Evolutionary conservation across 2,797 vertebrate genomes (phyloP).

Genomic region (Pseudochirops corinnae): DNA sequence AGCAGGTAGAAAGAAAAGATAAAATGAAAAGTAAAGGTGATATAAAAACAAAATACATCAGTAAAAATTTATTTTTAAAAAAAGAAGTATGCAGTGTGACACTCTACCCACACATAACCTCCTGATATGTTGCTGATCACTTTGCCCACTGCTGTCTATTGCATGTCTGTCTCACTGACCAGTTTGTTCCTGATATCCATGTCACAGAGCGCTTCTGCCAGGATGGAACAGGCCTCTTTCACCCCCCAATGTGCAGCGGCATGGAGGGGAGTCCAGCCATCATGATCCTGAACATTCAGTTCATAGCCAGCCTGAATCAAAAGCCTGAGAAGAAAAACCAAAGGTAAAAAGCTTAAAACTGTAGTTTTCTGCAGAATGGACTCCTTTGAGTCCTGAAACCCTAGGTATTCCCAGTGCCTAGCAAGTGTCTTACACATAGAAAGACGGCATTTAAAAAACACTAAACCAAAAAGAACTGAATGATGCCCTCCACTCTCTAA

Average conservation of each 20-base stretch:
- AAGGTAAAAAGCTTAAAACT: not conserved
- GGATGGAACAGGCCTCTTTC: constrained; percentile 87
- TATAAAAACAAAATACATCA: not conserved
- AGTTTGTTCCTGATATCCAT: constrained; percentile 89
- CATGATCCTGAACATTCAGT: constrained; percentile 86
- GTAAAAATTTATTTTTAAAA: not conserved
- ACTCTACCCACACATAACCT: not conserved
- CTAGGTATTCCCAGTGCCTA: not conserved
- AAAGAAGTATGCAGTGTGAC: not conserved
- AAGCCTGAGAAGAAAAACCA: constrained; percentile 80
- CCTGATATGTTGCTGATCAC: not conserved
- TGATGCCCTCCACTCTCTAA: constrained; percentile 1
- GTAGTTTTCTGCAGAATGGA: constrained; percentile 22
- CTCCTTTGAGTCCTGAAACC: not conserved
- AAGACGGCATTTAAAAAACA: not conserved
- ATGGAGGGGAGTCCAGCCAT: constrained; percentile 88
- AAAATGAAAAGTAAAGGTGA: not conserved
- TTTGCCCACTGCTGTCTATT: not conserved
- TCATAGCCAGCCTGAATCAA: constrained; percentile 88
- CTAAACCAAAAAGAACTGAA: not conserved
- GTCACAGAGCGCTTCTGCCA: constrained; percentile 87
- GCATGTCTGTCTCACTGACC: constrained; percentile 79
- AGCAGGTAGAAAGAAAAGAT: not conserved
- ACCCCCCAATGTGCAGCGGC: constrained; percentile 88
- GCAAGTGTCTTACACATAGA: not conserved